Conservation (phyloP, 2,797 vertebrate genomes). For the Paedocypris micromegethes region DNA sequence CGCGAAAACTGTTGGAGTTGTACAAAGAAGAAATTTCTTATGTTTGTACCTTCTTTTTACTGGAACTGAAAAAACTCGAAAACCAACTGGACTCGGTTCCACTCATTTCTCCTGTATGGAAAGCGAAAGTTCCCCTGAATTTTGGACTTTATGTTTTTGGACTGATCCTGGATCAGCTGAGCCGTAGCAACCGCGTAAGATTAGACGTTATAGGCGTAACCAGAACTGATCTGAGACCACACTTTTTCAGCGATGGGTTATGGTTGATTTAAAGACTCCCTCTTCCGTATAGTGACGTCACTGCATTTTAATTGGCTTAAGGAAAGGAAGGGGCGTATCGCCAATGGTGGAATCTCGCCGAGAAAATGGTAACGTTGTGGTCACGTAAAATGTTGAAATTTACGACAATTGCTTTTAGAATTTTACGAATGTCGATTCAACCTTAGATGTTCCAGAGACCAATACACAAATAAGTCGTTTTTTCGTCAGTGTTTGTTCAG, state of each 20-base stretch:
- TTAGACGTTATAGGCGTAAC: not conserved
- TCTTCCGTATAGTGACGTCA: not conserved
- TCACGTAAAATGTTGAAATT: not conserved
- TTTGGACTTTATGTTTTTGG: rapidly evolving
- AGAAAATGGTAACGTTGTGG: slow-evolving; percentile 18
- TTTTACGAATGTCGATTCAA: not conserved
- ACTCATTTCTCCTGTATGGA: slow-evolving; percentile 20
- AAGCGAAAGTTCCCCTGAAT: slow-evolving; percentile 19
- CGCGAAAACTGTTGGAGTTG: not conserved
- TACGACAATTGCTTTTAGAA: not conserved
- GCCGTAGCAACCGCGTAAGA: not conserved
- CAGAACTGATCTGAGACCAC: slow-evolving; percentile 26
- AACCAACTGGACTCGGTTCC: not conserved
- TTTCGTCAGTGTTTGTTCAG: not conserved
- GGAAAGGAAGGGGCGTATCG: slow-evolving; percentile 10
- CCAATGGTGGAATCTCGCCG: slow-evolving; percentile 1
- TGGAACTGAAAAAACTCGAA: rapidly evolving
- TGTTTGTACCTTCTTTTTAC: slow-evolving; percentile 11
- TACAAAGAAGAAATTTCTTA: too few relatives aligned
- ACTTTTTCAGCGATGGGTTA: not conserved
- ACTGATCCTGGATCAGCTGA: slow-evolving; percentile 11
- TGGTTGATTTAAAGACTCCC: not conserved
- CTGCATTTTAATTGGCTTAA: slow-evolving; percentile 23
- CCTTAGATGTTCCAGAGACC: not conserved
- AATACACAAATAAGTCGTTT: not conserved